phyloP scores from a whole-genome alignment of 2,113 vertebrate genomes.

The Pantherophis guttatus region DNA sequence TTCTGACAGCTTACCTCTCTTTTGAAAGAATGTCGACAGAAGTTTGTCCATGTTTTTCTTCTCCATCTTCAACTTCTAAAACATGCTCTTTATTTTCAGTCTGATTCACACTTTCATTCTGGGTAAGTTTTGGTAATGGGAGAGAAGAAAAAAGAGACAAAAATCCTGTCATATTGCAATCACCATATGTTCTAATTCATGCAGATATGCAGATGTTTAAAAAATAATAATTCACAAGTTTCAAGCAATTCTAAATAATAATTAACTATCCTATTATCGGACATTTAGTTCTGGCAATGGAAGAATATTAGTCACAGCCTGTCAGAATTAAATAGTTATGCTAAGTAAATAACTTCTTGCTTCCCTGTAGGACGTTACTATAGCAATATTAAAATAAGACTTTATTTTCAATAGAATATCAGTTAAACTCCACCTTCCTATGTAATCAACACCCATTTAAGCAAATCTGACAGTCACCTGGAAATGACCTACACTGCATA shows the following conservation, averaged over 20 bases:
- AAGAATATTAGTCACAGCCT: conserved; percentile 43
- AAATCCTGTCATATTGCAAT: conserved; percentile 82
- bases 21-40: conserved; percentile 65
- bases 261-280: conserved; percentile 50
- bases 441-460: conserved; percentile 27
- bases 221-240: conserved; percentile 4
- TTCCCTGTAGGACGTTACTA: conserved; percentile 69
- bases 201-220: conserved; percentile 26
- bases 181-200: conserved; percentile 22
- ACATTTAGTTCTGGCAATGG: conserved; percentile 5
- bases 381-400: conserved; percentile 72
- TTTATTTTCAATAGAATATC: conserved; percentile 55
- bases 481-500: conserved; percentile 17
- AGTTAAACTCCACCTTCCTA: conserved; percentile 56
- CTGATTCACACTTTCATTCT: conserved; percentile 64
- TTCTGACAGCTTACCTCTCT: conserved; percentile 79
- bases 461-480: conserved; percentile 25
- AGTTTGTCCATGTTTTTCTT: conserved; percentile 57
- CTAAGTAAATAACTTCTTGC: conserved; percentile 40
- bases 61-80: conserved; percentile 54
- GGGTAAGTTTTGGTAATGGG: conserved; percentile 75
- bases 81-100: conserved; percentile 40
- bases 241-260: conserved; percentile 45
- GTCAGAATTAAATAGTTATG: conserved; percentile 45
- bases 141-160: conserved; percentile 84